phyloP scores from a whole-genome alignment of 2,113 vertebrate genomes.

The Aleadryas rufinucha region DNA sequence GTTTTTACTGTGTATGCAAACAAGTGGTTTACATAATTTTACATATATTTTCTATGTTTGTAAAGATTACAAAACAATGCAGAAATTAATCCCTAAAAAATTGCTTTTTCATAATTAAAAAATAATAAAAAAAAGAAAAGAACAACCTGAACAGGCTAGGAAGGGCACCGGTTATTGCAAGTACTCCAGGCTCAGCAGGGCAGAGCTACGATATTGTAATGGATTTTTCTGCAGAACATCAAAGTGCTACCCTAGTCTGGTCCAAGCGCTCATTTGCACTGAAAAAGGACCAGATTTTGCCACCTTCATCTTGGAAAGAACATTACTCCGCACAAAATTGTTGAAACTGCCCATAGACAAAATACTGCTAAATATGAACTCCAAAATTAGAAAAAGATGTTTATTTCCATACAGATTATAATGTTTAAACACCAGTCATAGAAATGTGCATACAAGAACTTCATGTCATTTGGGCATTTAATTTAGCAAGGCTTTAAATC shows the following conservation, averaged over 20 bases:
- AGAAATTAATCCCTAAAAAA: not conserved
- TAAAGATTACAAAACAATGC: not conserved
- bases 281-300: not conserved
- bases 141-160: not conserved
- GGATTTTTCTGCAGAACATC: not conserved
- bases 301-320: not conserved
- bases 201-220: not conserved
- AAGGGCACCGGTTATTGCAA: not conserved
- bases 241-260: not conserved
- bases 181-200: not conserved
- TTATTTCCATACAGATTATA: not conserved
- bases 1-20: not conserved
- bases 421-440: not conserved
- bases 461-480: not conserved
- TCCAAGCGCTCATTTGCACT: not conserved
- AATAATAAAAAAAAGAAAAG: not conserved
- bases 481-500: not conserved
- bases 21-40: not conserved
- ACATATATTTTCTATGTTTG: not conserved
- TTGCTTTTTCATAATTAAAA: not conserved
- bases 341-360: not conserved
- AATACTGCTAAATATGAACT: not conserved
- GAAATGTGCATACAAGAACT: not conserved
- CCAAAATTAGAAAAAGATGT: not conserved
- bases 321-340: not conserved